Conservation (phyloP, 2,113 vertebrate species). For the Dermatemys mawii region DNA sequence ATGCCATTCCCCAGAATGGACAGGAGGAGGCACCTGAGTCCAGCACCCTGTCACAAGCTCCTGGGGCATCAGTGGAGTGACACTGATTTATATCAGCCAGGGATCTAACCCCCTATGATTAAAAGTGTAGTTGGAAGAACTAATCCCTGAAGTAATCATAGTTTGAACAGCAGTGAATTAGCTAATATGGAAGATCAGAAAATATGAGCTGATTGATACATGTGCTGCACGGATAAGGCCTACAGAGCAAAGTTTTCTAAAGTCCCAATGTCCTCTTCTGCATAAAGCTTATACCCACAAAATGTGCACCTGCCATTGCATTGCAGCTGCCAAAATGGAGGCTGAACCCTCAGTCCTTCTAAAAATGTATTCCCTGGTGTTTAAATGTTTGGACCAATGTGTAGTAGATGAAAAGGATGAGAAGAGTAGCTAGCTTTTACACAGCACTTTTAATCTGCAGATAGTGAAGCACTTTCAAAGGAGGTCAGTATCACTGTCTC, state of each 20-base stretch:
- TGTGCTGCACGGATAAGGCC: not conserved
- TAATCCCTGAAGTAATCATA: not conserved
- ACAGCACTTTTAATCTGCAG: not conserved
- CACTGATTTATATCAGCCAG: not conserved
- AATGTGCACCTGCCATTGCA: not conserved
- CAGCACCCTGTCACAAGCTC: not conserved
- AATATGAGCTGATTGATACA: not conserved
- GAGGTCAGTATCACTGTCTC: not conserved
- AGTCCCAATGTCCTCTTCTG: not conserved
- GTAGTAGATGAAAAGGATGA: not conserved
- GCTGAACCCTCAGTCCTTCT: not conserved
- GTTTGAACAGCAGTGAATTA: not conserved
- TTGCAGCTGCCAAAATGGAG: not conserved
- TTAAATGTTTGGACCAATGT: not conserved
- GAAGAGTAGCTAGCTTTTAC: not conserved
- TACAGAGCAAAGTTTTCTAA: not conserved
- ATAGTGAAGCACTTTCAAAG: constrained; percentile 23
- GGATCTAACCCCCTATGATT: not conserved
- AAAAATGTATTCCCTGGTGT: not conserved
- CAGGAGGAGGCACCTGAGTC: not conserved
- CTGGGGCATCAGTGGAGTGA: not conserved
- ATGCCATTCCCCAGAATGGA: not conserved
- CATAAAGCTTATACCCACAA: not conserved
- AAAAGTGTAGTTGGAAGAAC: not conserved
- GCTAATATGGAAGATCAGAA: not conserved